phyloP scores from a whole-genome alignment of 2,113 vertebrate genomes.

The Mystacornis crossleyi region DNA sequence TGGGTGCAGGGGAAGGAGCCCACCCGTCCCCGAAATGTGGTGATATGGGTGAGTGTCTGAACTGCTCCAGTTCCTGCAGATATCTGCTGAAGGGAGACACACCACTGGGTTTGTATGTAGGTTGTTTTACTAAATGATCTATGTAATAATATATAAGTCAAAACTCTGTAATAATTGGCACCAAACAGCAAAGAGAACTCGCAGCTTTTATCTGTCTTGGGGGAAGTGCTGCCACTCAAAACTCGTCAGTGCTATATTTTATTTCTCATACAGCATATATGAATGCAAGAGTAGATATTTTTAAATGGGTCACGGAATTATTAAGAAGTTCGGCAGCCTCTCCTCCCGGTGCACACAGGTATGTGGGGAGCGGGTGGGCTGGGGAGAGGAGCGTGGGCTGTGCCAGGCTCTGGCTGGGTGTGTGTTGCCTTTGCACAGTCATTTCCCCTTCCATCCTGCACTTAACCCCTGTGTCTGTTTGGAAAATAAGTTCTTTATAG shows the following conservation, averaged over 20 bases:
- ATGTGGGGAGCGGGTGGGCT: not conserved
- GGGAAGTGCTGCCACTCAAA: conserved; percentile 53
- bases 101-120: not conserved
- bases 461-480: conserved; percentile 9
- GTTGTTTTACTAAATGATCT: conserved; percentile 65
- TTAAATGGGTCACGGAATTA: conserved; percentile 51
- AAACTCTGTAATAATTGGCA: conserved; percentile 44
- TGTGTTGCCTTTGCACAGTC: not conserved
- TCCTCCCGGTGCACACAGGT: not conserved
- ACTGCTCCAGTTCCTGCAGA: not conserved
- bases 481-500: not conserved
- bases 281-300: conserved; percentile 12
- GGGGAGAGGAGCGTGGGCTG: not conserved
- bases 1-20: not conserved
- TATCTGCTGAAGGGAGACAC: not conserved
- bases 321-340: not conserved
- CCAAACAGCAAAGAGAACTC: conserved; percentile 45
- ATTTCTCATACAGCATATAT: conserved; percentile 50
- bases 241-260: not conserved
- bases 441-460: not conserved
- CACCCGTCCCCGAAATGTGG: rapidly evolving
- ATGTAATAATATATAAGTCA: conserved; percentile 58
- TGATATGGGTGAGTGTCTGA: not conserved
- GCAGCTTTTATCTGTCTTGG: conserved; percentile 54
- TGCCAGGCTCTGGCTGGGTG: not conserved